Base-by-base conservation (phyloP, 2,797 vertebrate species). In the Yasuhikotakia modesta region DNA sequence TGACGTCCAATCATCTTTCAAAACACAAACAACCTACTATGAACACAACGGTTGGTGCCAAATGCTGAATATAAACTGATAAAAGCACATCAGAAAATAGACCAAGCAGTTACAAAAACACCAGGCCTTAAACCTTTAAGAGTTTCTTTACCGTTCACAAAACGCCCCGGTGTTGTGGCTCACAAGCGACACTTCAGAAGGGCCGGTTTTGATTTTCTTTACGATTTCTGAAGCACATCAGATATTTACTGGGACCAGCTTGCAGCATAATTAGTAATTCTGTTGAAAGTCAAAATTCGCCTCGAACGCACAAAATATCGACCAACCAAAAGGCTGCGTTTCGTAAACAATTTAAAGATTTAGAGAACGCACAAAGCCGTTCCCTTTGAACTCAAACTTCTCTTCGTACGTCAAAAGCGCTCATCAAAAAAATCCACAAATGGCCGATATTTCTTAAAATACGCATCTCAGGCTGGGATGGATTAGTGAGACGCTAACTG, bases 241-340 rank as follows among this genome's bases (percentile, higher is more conserved):
- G 82, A 83, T 86, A 86, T 84, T 88, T 88, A 89, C 86, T 87
- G 88, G 88, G 86, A 87, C 88, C 91, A 90, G 90, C 85, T 77
- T 86, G 88, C 86, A 74, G 85, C 87, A 88, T 91, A 89, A 90
- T 92, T 91, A 91, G 85, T 82, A 90, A 90, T 88, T 87, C 85
- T 87, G 85, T 89, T 91, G 92, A 91, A 87, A 91, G 93, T 91
- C 88, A 85, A 87, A 87, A 84, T 86, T 86, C 66, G 48, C 90
- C 57, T 81, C 78, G 85, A 64, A 83, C 86, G 88, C 72, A 78
- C 90, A 87, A 90, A 76, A 80, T 86, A 87, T 87, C 82, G 87
- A 89, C 39, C 8, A 43, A 11, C 8, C 2, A 43, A 43, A 10
- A 43, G 7, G 11, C 39, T 43, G 8, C 11, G 39, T 43, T 43